Evolutionary conservation across 2,113 vertebrate species (phyloP), one percentile per base, ranked within the genome.

Genomic region (Chaetodon auriga): DNA sequence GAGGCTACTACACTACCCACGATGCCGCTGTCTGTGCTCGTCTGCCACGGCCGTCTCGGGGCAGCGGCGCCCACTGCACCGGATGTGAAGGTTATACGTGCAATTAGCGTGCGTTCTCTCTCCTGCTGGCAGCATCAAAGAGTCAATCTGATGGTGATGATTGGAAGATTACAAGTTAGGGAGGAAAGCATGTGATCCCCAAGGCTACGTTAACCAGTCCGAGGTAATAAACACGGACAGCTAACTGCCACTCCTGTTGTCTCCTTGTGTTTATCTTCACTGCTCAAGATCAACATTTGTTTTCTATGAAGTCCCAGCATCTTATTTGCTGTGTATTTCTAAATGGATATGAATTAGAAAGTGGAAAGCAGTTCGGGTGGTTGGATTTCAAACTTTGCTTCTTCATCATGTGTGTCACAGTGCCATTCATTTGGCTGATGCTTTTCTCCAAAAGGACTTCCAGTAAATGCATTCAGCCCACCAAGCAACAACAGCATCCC

Each of bases 1-100:
- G 14, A 71, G 63, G 77, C 55, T 73, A 88, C 92, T 82, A 88
- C 89, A 73, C 68, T 88, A 85, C 87, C 87, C 91, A 85, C 43
- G 2, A 75, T 87, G 46, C 79, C 48, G 0, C 45, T 46, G 51
- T 23, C 79, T 48, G 38, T 11, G 30, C 48, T 60, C 30, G 7
- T 57, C 70, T 35, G 14, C 38, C 35, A 1, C 1, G 21, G 54
- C 68, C 53, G n/a, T 38, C 23, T 68, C 23, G 1, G 45, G 45
- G 45, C 74, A 1, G 61, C 45, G 16, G 61, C 23, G 6, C 8
- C 38, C 3, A 12, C 9, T 0, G 21, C 76, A 25, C 38, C 1
- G 7, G 23, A 75, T 66, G 51, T 49, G 78, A 90, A 79, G 76
- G 82, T 82, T 84, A 77, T 30, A 7, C 0, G 0, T 73, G 65